Percentiles rank a stretch among this genome's conserved stretches.
phyloP scores from a whole-genome alignment of 2,888 invertebrate species.

The Drosophila algonquin region DNA sequence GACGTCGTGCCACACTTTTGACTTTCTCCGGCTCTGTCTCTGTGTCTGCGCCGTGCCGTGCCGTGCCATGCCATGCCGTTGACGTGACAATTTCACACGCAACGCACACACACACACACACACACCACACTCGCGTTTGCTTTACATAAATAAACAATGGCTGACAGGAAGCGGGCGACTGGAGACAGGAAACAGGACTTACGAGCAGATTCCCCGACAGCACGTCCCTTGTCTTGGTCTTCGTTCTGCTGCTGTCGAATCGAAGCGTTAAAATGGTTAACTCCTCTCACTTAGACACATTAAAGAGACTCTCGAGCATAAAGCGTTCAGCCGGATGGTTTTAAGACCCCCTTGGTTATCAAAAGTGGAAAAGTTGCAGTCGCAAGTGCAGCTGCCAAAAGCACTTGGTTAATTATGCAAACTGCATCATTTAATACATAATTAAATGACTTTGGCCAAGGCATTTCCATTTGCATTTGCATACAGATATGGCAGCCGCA shows the following conservation, averaged over 20 bases:
- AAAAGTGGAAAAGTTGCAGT: constrained; percentile 20
- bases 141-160: constrained; percentile 67
- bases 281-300: constrained; percentile 33
- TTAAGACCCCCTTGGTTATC: constrained; percentile 9
- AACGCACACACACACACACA: constrained; percentile 39
- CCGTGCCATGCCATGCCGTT: constrained; percentile 36
- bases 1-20: constrained; percentile 72
- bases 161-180: constrained; percentile 18
- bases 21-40: constrained; percentile 51
- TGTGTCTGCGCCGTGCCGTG: constrained; percentile 24
- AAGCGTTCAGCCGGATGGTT: constrained; percentile 35
- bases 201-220: constrained; percentile 22
- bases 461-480: constrained; percentile 42
- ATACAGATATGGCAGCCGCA: constrained; percentile 11
- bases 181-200: constrained; percentile 32
- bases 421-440: constrained; percentile 54
- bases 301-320: constrained; percentile 23
- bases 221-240: constrained; percentile 58
- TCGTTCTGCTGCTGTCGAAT: constrained; percentile 53
- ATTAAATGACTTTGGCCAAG: constrained; percentile 41
- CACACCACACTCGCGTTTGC: constrained; percentile 14
- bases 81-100: constrained; percentile 79
- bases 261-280: constrained; percentile 68
- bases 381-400: constrained; percentile 16
- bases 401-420: constrained; percentile 56